These are phyloP conservation scores for Epicauta chinensis DNA, from an alignment of 1,140 invertebrate species.

Conservation along the genomic window DNA sequence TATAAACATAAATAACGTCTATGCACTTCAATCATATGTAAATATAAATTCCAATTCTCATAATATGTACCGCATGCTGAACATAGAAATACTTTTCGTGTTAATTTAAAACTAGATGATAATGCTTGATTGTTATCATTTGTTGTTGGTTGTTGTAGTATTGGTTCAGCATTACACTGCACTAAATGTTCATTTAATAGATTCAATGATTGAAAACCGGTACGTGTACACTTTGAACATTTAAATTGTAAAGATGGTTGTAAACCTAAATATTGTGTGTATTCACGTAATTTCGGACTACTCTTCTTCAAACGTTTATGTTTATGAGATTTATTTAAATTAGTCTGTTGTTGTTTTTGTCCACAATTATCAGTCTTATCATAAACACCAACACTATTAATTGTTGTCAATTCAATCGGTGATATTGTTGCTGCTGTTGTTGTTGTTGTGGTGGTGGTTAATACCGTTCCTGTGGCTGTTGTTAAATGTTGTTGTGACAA, in stretches of 20 bases:
- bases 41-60: slow-evolving; percentile 75
- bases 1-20: slow-evolving; percentile 70
- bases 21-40: slow-evolving; percentile 73
- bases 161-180: slow-evolving; percentile 48
- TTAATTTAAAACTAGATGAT: slow-evolving; percentile 52
- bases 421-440: too few species aligned
- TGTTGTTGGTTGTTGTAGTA: neutral
- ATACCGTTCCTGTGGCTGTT: neutral
- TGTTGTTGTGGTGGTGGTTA: too few species aligned
- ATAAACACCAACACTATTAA: too few species aligned
- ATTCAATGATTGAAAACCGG: slow-evolving; percentile 52
- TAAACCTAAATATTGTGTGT: slow-evolving; percentile 66
- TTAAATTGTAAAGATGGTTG: slow-evolving; percentile 60
- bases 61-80: slow-evolving; percentile 72
- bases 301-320: slow-evolving; percentile 24
- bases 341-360: neutral
- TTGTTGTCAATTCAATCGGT: too few species aligned
- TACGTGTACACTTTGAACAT: slow-evolving; percentile 58
- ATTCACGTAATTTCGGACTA: slow-evolving; percentile 50
- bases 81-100: slow-evolving; percentile 68
- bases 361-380: too few species aligned
- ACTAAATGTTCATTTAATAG: slow-evolving; percentile 56
- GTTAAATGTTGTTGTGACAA: slow-evolving; percentile 29
- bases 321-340: slow-evolving; percentile 1
- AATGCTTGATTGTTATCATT: neutral